Percentiles rank a stretch among this genome's conserved stretches.
Conservation (phyloP, 2,113 vertebrate genomes). For the Lampris incognitus region DNA sequence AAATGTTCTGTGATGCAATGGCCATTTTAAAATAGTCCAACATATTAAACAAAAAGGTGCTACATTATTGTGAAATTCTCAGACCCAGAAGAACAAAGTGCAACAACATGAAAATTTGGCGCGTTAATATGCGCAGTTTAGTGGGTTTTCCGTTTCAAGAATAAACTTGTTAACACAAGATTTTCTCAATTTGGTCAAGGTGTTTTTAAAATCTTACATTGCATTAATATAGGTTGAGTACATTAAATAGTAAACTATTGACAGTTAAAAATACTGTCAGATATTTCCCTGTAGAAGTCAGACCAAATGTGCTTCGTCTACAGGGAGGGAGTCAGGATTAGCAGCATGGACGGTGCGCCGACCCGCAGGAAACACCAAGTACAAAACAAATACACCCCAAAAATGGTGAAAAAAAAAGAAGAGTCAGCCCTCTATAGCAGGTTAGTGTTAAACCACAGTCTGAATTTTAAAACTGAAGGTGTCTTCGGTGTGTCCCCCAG, state of each 20-base stretch:
- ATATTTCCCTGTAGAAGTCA: slow-evolving; percentile 44
- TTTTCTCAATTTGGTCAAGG: slow-evolving; percentile 57
- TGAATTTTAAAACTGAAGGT: no score
- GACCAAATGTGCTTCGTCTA: slow-evolving; percentile 50
- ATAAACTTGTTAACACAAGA: slow-evolving; percentile 56
- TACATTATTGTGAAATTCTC: slow-evolving; percentile 41
- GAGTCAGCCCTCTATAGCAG: slow-evolving; percentile 51
- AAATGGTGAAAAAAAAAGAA: slow-evolving; percentile 45
- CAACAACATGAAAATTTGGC: slow-evolving; percentile 39
- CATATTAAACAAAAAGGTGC: slow-evolving; percentile 38
- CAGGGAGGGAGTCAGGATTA: slow-evolving; percentile 51
- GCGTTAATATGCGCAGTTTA: slow-evolving; percentile 39
- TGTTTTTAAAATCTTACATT: slow-evolving; percentile 51
- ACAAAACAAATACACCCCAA: slow-evolving; percentile 20
- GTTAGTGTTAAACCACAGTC: slow-evolving; percentile 19
- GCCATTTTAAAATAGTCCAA: slow-evolving; percentile 11
- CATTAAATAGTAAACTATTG: slow-evolving; percentile 46
- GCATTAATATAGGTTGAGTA: slow-evolving; percentile 33
- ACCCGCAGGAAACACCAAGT: slow-evolving; percentile 42
- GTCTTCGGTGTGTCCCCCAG: slow-evolving; percentile 75
- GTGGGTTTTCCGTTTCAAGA: slow-evolving; percentile 6
- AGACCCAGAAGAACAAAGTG: slow-evolving; percentile 56
- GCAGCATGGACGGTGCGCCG: slow-evolving; percentile 65
- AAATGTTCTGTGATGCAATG: slow-evolving; percentile 25
- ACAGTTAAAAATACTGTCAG: slow-evolving; percentile 40